A percentile compares a stretch with the other conserved stretches of the same genome.
Conservation (phyloP, 2,888 invertebrate genomes). For the Glomeris marginata region DNA sequence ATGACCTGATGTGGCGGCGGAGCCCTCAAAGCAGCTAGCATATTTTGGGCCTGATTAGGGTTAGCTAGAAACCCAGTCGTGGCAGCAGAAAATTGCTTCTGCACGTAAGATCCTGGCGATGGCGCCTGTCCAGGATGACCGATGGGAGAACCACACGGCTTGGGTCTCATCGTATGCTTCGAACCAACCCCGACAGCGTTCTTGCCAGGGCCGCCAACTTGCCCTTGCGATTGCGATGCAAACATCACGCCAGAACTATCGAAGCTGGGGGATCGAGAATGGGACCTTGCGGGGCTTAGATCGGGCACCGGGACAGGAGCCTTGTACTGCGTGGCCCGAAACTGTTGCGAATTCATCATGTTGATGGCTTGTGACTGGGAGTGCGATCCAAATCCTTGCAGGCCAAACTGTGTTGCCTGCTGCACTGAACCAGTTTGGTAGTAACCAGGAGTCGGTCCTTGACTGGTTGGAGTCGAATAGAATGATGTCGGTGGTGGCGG, state of each 20-base stretch:
- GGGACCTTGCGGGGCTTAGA: constrained; percentile 13
- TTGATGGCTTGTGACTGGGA: constrained; percentile 17
- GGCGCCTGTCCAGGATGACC: constrained; percentile 1
- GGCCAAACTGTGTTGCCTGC: constrained; percentile 31
- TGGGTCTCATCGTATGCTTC: constrained; percentile 2
- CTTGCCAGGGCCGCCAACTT: constrained; percentile 5
- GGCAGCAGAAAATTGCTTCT: constrained; percentile 1
- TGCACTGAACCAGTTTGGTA: constrained; percentile 24
- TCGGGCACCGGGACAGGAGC: constrained; percentile 1
- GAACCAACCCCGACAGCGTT: constrained; percentile 6
- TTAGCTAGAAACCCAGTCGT: too few species aligned
- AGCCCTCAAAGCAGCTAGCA: too few species aligned
- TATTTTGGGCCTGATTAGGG: too few species aligned
- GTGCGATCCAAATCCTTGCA: constrained; percentile 32
- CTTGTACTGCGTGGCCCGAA: too few species aligned
- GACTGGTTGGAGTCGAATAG: constrained; percentile 28
- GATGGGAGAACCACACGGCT: neutral
- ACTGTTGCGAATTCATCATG: constrained; percentile 15
- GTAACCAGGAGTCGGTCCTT: constrained; percentile 16
- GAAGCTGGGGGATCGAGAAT: constrained; percentile 12
- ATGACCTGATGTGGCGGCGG: constrained; percentile 30
- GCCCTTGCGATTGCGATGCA: constrained; percentile 2
- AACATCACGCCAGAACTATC: constrained; percentile 9
- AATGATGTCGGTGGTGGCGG: constrained; percentile 39
- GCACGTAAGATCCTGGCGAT: constrained; percentile 1